Evolutionary conservation across 2,797 vertebrate genomes (phyloP).

Genomic region (Anas capensis): DNA sequence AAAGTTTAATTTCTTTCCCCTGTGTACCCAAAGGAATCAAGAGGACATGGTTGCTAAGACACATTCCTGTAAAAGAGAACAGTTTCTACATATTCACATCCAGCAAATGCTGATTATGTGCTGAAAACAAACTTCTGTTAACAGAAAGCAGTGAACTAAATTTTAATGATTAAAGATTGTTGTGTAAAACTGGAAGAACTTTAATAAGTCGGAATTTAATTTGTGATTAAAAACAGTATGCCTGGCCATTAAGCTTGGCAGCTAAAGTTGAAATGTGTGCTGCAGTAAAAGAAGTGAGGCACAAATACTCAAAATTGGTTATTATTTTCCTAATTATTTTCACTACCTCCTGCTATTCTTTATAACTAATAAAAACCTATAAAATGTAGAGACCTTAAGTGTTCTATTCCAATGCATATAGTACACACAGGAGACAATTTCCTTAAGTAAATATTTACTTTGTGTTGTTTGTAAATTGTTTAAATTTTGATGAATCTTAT

Average conservation of each 20-base stretch:
- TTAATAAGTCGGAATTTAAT: conserved; percentile 42
- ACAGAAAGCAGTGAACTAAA: neutral
- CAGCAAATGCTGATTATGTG: neutral
- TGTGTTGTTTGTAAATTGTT: neutral
- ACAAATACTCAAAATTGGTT: neutral
- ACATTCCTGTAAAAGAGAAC: neutral
- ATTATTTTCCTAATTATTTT: conserved; percentile 40
- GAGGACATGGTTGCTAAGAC: conserved; percentile 42
- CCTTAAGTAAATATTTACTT: conserved; percentile 19
- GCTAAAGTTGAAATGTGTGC: neutral
- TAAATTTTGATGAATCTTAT: neutral
- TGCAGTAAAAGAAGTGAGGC: neutral
- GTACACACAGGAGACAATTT: neutral
- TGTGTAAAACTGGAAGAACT: conserved; percentile 9
- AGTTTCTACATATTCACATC: neutral
- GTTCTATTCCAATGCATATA: neutral
- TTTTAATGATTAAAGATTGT: conserved; percentile 41
- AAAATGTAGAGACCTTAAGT: neutral
- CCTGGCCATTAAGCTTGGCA: neutral
- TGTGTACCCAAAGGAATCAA: conserved; percentile 7
- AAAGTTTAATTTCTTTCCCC: conserved; percentile 55
- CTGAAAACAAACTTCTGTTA: conserved; percentile 12
- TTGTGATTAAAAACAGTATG: conserved; percentile 24
- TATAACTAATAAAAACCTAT: neutral
- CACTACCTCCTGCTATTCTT: neutral